These are phyloP conservation scores for Benitochromis conjunctus DNA, from an alignment of 2,113 vertebrate genomes.

Conservation along the genomic window DNA sequence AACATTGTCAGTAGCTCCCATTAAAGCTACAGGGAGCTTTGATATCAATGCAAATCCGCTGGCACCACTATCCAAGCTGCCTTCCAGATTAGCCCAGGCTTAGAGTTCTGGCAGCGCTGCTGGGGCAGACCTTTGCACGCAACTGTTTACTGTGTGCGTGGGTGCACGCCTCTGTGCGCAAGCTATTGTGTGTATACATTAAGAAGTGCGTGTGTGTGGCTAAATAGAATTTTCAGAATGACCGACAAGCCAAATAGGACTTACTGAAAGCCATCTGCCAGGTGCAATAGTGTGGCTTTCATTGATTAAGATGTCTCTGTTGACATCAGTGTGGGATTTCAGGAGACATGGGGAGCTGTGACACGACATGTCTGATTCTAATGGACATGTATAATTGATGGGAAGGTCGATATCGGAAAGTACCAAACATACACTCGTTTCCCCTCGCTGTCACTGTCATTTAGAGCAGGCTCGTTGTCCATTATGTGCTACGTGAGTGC, in stretches of 20 bases:
- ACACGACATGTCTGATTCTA: conserved; percentile 47
- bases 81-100: conserved; percentile 63
- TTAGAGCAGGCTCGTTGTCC: background rate
- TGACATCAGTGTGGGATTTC: conserved; percentile 13
- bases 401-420: background rate
- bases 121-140: conserved; percentile 54
- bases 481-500: background rate
- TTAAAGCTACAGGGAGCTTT: conserved; percentile 49
- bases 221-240: conserved; percentile 17
- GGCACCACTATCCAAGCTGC: conserved; percentile 51
- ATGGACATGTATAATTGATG: conserved; percentile 61
- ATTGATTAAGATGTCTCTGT: conserved; percentile 42
- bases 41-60: conserved; percentile 63
- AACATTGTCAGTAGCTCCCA: conserved; percentile 41
- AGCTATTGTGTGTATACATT: background rate
- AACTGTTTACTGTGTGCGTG: background rate
- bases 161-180: background rate
- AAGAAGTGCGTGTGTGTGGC: background rate
- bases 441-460: background rate
- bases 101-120: conserved; percentile 45
- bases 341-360: background rate
- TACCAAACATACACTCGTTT: background rate
- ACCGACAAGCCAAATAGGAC: background rate
- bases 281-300: conserved; percentile 28
- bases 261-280: conserved; percentile 23